phyloP scores from a whole-genome alignment of 2,113 vertebrate species.

The Oenanthe melanoleuca region DNA sequence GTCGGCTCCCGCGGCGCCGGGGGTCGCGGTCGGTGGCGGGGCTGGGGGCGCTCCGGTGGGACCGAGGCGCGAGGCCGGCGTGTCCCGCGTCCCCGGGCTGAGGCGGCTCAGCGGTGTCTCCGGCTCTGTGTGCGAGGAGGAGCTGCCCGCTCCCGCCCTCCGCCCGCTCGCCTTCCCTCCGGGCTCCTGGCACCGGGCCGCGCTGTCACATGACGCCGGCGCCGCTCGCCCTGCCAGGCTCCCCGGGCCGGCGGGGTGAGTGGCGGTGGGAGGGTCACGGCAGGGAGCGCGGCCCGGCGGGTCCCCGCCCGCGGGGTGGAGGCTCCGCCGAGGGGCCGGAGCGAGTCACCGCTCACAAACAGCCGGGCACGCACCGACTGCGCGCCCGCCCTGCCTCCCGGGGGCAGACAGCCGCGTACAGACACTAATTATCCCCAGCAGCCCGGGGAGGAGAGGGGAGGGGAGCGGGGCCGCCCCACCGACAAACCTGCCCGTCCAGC shows the following conservation, averaged over 20 bases:
- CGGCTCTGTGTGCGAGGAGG: background rate
- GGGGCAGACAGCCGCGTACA: conserved; percentile 65
- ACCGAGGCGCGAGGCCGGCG: background rate
- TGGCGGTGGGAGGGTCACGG: conserved; percentile 60
- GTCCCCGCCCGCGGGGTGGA: conserved; percentile 62
- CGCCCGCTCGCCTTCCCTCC: conserved; percentile 25
- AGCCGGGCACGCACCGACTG: conserved; percentile 28
- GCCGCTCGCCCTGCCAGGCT: conserved; percentile 59
- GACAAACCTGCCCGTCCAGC: conserved; percentile 65
- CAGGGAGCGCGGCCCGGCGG: conserved; percentile 55
- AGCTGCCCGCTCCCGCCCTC: conserved; percentile 39
- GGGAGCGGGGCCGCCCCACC: background rate
- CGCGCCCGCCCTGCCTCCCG: conserved; percentile 66
- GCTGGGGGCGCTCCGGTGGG: background rate
- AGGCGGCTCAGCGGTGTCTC: background rate
- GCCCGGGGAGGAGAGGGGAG: too few relatives aligned
- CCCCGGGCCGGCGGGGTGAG: conserved; percentile 41
- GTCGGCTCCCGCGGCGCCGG: background rate
- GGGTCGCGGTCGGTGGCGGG: background rate
- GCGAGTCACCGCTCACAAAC: conserved; percentile 24
- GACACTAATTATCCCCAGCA: too few relatives aligned
- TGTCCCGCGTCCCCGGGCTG: conserved; percentile 19
- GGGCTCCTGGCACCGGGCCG: conserved; percentile 54
- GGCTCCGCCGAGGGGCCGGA: conserved; percentile 36
- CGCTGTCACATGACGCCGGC: conserved; percentile 58